Percentiles rank a stretch among this genome's conserved stretches.
Evolutionary conservation across 2,888 invertebrate genomes (phyloP).

Genomic region (Phyllotreta striolata): DNA sequence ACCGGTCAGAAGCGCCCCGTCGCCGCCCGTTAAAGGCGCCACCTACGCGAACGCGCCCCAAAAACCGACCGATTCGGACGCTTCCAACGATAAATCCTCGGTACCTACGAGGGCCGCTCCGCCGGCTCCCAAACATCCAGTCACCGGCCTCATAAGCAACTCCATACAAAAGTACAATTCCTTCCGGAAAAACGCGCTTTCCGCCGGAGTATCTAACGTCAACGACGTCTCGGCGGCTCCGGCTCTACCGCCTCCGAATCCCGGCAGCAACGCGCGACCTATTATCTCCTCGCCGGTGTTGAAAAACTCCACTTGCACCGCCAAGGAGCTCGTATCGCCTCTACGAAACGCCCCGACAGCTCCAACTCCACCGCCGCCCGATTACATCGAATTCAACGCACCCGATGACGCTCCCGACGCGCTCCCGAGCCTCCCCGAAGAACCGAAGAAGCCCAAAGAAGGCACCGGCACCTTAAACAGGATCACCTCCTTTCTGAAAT

Average conservation of each 20-base stretch:
- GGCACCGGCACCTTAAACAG: constrained; percentile 68
- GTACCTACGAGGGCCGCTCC: constrained; percentile 22
- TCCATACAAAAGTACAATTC: constrained; percentile 51
- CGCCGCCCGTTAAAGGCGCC: constrained; percentile 65
- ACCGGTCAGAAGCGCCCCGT: constrained; percentile 67
- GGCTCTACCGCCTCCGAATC: constrained; percentile 71
- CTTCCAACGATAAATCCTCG: too few species aligned
- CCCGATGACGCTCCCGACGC: constrained; percentile 53
- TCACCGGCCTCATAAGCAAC: constrained; percentile 44
- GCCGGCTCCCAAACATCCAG: constrained; percentile 41
- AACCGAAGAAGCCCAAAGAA: constrained; percentile 66
- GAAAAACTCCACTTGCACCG: constrained; percentile 82
- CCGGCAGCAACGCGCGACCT: constrained; percentile 71
- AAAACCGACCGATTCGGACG: constrained; percentile 39
- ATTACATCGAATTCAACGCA: constrained; percentile 58
- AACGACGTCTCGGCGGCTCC: constrained; percentile 61
- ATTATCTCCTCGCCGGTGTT: constrained; percentile 84
- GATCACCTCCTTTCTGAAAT: constrained; percentile 78
- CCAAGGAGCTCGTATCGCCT: constrained; percentile 75
- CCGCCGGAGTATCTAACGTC: constrained; percentile 57
- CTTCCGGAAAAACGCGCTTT: constrained; percentile 57
- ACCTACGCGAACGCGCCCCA: constrained; percentile 27
- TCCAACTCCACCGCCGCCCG: constrained; percentile 66
- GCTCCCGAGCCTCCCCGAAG: constrained; percentile 58
- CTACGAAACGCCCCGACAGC: constrained; percentile 68